Conservation (phyloP, 2,113 vertebrate genomes). For the human region DNA sequence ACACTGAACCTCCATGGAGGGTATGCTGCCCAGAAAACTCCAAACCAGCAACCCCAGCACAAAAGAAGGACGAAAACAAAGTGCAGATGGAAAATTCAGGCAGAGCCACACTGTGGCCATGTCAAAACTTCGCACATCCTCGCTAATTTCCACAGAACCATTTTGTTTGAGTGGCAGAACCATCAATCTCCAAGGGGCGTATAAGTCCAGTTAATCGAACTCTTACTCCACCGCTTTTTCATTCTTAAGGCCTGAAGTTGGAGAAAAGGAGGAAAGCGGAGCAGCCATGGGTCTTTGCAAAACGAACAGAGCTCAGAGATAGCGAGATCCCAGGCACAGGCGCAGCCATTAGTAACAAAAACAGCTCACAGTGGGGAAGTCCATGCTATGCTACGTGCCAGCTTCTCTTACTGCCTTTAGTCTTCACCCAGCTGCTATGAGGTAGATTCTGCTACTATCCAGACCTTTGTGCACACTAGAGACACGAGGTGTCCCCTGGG, state of each 20-base stretch:
- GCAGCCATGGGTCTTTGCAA: not conserved
- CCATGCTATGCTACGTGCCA: fast-evolving
- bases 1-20: constrained; percentile 77
- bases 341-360: not conserved
- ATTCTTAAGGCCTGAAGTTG: no score
- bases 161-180: fast-evolving
- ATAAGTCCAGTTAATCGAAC: fast-evolving
- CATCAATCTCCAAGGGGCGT: not conserved
- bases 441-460: not conserved
- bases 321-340: not conserved
- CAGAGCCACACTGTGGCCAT: not conserved
- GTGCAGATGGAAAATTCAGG: not conserved
- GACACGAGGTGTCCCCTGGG: not conserved
- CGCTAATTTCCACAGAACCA: not conserved
- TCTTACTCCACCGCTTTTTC: fast-evolving
- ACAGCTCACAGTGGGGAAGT: not conserved
- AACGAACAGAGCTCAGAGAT: not conserved
- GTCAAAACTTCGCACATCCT: not conserved
- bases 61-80: not conserved
- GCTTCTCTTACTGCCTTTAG: no score
- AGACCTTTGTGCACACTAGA: fast-evolving
- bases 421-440: not conserved
- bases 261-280: no score
- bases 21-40: constrained; percentile 78
- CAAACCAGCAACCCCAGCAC: constrained; percentile 69